Evolutionary conservation across 2,113 vertebrate species (phyloP), one percentile per base, ranked within the genome.

Genomic region (Tympanuchus pallidicinctus): DNA sequence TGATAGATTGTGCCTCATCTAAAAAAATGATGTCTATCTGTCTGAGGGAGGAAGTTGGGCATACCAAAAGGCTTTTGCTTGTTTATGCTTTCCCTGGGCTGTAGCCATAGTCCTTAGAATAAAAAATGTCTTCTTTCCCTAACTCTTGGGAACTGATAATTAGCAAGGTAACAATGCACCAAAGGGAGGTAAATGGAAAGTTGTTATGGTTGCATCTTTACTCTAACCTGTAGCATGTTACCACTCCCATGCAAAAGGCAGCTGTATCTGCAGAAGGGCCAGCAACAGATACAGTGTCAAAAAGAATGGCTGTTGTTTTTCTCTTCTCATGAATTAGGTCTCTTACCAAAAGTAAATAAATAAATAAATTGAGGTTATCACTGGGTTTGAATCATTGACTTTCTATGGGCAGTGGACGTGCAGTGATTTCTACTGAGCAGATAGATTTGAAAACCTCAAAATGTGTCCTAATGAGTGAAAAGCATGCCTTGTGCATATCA

Each of bases 71-170:
- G 43, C 45, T 78, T 78, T 8, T 14, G 32, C 56, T 93, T 25
- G 24, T 30, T 91, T 85, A 34, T 89, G 75, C 79, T 94, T 92
- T 86, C 50, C 36, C 10, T 66, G 85, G 67, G 82, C 47, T 94
- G 67, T 82, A 88, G 34, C 64, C 89, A 28, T 77, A 83, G 42
- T 86, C 21, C 38, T 34, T 83, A 52, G 24, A 61, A 21, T 59
- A 13, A 50, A 66, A 66, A 76, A 24, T 59, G 18, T 74, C n/a
- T 71, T 50, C 63, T 42, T 76, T 88, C n/a, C 28, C 19, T 88
- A 48, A 38, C 11, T 36, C 10, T 22, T 91, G 57, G n/a, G 43
- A 78, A 32, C 2, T 83, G 30, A 50, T 86, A 54, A 70, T 84
- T 56, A 74, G 18, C 13, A 72, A 42, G 61, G 30, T 43, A 84